Conservation (phyloP, 1,140 invertebrate species). For the Venturia canescens region DNA sequence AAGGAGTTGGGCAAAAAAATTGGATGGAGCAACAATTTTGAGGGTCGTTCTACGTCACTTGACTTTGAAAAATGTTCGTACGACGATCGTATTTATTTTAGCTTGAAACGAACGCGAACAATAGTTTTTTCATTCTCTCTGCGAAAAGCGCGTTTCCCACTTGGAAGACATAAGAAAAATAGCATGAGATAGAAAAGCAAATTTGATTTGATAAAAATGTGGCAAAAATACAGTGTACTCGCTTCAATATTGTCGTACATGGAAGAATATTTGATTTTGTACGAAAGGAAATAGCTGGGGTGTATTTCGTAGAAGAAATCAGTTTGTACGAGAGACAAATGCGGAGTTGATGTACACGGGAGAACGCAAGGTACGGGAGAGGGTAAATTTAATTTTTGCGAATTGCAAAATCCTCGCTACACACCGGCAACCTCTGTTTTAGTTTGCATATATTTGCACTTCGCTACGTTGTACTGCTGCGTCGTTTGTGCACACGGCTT, state of each 20-base stretch:
- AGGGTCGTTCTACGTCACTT: no score
- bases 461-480: neutral
- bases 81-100: no score
- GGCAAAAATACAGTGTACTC: no score
- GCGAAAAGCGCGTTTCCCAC: no score
- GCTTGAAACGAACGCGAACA: no score
- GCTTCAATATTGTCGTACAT: neutral
- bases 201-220: no score
- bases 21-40: no score
- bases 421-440: constrained; percentile 5
- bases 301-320: constrained; percentile 2
- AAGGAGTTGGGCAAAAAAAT: no score
- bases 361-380: neutral
- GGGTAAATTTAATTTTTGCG: constrained; percentile 36
- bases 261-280: neutral
- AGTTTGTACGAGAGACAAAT: neutral
- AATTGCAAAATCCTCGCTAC: neutral
- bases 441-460: constrained; percentile 37
- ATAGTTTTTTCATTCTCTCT: no score
- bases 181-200: no score
- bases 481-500: neutral
- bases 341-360: neutral
- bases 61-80: no score
- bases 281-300: neutral
- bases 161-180: no score